Base-by-base conservation (phyloP, 2,797 vertebrate genomes). In the Sebastiscus tertius region DNA sequence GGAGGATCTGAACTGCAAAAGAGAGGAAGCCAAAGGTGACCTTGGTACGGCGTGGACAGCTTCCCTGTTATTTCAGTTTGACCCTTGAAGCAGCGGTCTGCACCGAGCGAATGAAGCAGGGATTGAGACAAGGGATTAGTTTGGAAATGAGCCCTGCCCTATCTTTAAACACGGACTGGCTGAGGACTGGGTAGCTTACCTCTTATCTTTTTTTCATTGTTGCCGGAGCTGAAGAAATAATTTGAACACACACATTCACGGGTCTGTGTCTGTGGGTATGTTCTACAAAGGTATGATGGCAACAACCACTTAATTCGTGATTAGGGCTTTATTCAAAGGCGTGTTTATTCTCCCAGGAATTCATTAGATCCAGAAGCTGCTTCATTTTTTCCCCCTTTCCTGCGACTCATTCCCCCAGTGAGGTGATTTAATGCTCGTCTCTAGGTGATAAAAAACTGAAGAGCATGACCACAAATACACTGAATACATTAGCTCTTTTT, bases 261-360 rank as follows among this genome's bases (percentile, higher is more conserved):
- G 88, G 91, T 87, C 91, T 84, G 86, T 88, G 89, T 92, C 91
- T 91, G 89, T 77, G 89, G 87, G 77, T 89, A 88, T 93, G 91
- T 93, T 93, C 91, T 93, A 94, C 93, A 95, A 95, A 95, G 93
- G 93, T 94, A 94, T 87, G 93, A 93, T 89, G 93, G 94, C 93
- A 96, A 94, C 94, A 95, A 95, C 93, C 95, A 96, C 95, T 96
- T 96, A 96, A 96, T 96, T 96, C 92, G 95, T 95, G 95, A 96
- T 96, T 96, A 96, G 94, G 94, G 92, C 94, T 96, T 96, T 95
- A 96, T 96, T 96, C 95, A 94, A 93, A 96, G 93, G 91, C 93
- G 89, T 95, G 95, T 96, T 96, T 96, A 96, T 96, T 95, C 96
- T 95, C 96, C 87, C 80, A 93, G 95, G 96, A 96, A 95, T 96